A percentile compares a stretch with the other conserved stretches of the same genome.
phyloP scores from a whole-genome alignment of 2,888 invertebrate species.

The Holacanthella duospinosa region DNA sequence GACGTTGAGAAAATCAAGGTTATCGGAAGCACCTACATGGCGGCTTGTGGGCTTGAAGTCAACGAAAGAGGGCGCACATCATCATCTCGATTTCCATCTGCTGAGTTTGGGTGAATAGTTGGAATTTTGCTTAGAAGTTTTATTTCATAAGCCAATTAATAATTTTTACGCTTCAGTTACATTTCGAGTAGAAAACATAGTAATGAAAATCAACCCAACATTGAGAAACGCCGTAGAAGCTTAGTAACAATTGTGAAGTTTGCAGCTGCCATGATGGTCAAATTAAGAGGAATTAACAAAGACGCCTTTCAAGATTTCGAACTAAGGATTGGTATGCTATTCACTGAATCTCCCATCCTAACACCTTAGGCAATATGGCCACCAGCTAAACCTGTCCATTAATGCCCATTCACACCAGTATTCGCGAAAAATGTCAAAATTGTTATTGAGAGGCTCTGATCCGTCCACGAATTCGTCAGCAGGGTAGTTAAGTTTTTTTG shows the following conservation, averaged over 20 bases:
- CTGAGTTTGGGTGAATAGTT: neutral
- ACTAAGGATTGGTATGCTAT: constrained; percentile 59
- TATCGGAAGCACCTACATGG: constrained; percentile 95
- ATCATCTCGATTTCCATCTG: constrained; percentile 10
- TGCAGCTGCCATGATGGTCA: constrained; percentile 60
- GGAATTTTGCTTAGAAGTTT: neutral
- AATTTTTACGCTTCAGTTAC: neutral
- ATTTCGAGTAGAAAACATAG: neutral
- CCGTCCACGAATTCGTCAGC: too few relatives aligned
- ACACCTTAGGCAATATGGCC: neutral
- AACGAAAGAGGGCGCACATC: constrained; percentile 54
- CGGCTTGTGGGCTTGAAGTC: constrained; percentile 77
- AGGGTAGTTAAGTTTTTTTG: too few relatives aligned
- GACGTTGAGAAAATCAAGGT: constrained; percentile 92
- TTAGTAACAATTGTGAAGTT: constrained; percentile 52
- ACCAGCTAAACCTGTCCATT: neutral
- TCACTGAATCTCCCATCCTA: neutral
- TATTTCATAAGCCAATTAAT: neutral
- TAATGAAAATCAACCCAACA: constrained; percentile 38
- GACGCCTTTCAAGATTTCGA: constrained; percentile 53
- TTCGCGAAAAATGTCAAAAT: neutral
- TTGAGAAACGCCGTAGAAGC: constrained; percentile 40
- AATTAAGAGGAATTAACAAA: constrained; percentile 51
- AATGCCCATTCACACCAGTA: neutral
- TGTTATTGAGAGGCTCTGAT: neutral